These are phyloP conservation scores for Oreortyx pictus DNA, from an alignment of 2,797 vertebrate genomes.

Conservation along the genomic window DNA sequence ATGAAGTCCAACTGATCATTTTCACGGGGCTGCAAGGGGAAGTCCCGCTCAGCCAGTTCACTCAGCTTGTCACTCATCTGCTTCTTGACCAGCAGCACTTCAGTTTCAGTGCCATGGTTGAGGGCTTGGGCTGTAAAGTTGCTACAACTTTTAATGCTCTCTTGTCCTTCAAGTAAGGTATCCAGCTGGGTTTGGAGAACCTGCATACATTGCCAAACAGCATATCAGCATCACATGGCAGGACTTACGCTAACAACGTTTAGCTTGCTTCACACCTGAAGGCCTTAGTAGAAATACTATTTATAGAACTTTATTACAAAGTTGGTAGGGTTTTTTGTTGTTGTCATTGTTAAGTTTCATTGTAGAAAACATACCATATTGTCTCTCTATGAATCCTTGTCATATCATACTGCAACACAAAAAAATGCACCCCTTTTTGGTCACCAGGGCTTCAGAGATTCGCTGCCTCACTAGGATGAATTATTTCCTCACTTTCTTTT, in stretches of 20 bases:
- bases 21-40: constrained; percentile 91
- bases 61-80: constrained; percentile 95
- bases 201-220: constrained; percentile 72
- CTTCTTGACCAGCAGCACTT: constrained; percentile 96
- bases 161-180: constrained; percentile 91
- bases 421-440: background rate
- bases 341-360: background rate
- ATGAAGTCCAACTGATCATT: constrained; percentile 94
- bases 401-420: background rate
- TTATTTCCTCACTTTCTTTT: background rate
- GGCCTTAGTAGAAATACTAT: background rate
- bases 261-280: background rate
- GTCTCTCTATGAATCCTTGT: background rate
- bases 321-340: too few species aligned
- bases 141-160: constrained; percentile 93
- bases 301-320: background rate
- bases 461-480: background rate
- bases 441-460: background rate
- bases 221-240: background rate
- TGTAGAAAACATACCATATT: background rate
- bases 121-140: constrained; percentile 95
- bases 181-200: constrained; percentile 95
- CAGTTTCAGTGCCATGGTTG: constrained; percentile 91
- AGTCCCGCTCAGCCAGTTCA: constrained; percentile 88
- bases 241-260: background rate